Conservation (phyloP, 1,140 invertebrate genomes). For the Lordiphosa clarofinis region DNA sequence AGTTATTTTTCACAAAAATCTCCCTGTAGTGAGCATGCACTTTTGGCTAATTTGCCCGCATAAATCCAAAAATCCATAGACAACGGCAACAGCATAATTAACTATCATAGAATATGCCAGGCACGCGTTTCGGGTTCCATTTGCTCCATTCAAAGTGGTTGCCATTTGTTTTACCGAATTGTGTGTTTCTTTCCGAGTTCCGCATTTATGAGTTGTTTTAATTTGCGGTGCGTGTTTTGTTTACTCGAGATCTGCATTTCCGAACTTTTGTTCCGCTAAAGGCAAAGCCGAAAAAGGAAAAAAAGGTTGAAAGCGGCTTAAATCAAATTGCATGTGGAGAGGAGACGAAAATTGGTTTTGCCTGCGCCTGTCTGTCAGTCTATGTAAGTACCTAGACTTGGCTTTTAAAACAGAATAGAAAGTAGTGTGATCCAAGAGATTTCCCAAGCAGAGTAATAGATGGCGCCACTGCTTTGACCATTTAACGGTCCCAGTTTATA, state of each 20-base stretch:
- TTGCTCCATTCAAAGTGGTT: constrained; percentile 33
- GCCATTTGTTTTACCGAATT: constrained; percentile 34
- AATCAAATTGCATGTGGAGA: constrained; percentile 33
- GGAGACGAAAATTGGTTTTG: constrained; percentile 31
- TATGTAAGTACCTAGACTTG: too few species aligned
- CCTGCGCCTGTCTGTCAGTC: neutral
- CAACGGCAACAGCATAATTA: constrained; percentile 53
- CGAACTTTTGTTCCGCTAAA: constrained; percentile 7
- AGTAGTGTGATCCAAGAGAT: too few species aligned
- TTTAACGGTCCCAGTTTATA: too few species aligned
- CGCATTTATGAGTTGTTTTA: constrained; percentile 61
- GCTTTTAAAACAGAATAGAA: too few species aligned
- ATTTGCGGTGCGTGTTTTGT: constrained; percentile 69
- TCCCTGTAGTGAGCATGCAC: constrained; percentile 18
- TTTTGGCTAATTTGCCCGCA: constrained; percentile 59
- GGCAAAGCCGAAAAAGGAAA: constrained; percentile 6
- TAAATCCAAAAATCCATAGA: constrained; percentile 34
- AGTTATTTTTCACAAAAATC: constrained; percentile 65
- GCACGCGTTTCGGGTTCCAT: constrained; percentile 48
- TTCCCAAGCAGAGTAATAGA: too few species aligned
- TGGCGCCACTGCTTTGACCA: too few species aligned
- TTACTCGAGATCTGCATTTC: constrained; percentile 55
- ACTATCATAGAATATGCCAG: constrained; percentile 71
- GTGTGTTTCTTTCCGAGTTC: constrained; percentile 12
- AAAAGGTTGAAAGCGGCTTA: constrained; percentile 54